These are phyloP conservation scores for Cordylochernes scorpioides DNA, from an alignment of 2,888 invertebrate species.

Conservation along the genomic window DNA sequence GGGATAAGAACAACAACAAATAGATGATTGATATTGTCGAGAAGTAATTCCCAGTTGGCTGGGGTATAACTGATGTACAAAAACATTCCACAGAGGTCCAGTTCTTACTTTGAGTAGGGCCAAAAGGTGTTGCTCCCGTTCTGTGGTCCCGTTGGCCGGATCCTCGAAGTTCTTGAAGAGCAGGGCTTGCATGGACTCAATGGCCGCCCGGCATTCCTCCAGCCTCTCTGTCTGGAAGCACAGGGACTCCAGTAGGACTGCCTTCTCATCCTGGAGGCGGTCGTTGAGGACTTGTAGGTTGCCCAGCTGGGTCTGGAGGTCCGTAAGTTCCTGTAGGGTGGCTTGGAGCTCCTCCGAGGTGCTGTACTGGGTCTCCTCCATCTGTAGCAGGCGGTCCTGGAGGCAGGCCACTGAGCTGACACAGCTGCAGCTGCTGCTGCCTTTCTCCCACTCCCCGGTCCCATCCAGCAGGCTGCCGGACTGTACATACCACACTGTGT, in stretches of 20 bases:
- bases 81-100: too few relatives aligned
- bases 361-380: conserved; percentile 70
- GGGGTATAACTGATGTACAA: too few relatives aligned
- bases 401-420: conserved; percentile 65
- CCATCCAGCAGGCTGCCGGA: too few relatives aligned
- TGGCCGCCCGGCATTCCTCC: conserved; percentile 55
- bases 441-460: conserved; percentile 87
- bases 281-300: conserved; percentile 69
- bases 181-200: conserved; percentile 54
- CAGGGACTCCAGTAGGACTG: conserved; percentile 59
- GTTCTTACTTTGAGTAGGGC: conserved; percentile 42
- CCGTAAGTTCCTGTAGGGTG: conserved; percentile 67
- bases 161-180: conserved; percentile 20
- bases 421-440: conserved; percentile 56
- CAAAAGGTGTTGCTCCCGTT: conserved; percentile 34
- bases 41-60: too few relatives aligned
- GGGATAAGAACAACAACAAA: too few relatives aligned
- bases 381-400: conserved; percentile 72
- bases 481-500: too few relatives aligned
- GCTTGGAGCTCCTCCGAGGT: conserved; percentile 79
- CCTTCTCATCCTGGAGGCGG: conserved; percentile 58
- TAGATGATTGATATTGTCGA: too few relatives aligned
- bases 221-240: conserved; percentile 73
- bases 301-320: conserved; percentile 56
- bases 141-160: conserved; percentile 10